Conservation (phyloP, 92 coral and sea anemone genomes). For the Desmophyllum pertusum region DNA sequence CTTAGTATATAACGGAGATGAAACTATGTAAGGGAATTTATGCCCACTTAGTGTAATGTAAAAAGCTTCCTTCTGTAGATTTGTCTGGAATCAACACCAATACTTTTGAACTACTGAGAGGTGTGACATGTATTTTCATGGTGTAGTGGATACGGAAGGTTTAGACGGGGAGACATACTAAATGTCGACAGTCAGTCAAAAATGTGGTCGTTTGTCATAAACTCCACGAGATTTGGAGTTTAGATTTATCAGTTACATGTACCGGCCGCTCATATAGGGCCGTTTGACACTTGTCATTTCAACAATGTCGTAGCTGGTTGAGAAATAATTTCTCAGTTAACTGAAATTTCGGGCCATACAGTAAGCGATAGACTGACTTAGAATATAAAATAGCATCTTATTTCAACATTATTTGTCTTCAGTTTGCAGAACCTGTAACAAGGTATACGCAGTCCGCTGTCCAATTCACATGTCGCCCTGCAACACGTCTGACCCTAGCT, state of each 20-base stretch:
- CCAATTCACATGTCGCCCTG: constrained; percentile 33
- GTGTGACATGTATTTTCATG: too few relatives aligned
- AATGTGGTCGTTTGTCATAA: not conserved
- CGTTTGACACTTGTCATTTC: too few relatives aligned
- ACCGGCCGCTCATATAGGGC: too few relatives aligned
- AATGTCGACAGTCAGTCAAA: not conserved
- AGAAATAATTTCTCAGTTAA: too few relatives aligned
- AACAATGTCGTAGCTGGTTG: too few relatives aligned
- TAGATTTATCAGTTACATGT: too few relatives aligned
- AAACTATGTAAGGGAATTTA: not conserved
- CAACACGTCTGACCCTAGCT: not conserved
- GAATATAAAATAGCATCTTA: not conserved
- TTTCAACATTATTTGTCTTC: not conserved
- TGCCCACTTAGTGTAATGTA: too few relatives aligned
- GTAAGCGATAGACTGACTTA: not conserved
- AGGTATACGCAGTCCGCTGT: constrained; percentile 35
- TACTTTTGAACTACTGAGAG: too few relatives aligned
- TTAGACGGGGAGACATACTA: not conserved
- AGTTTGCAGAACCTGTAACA: constrained; percentile 47
- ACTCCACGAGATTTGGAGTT: too few relatives aligned
- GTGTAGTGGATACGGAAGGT: not conserved
- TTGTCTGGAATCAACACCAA: too few relatives aligned
- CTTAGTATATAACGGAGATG: not conserved
- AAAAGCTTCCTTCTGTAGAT: too few relatives aligned
- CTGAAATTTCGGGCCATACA: not conserved